Percentiles rank a stretch among this genome's conserved stretches.
These are phyloP conservation scores for Hecatera dysodea DNA, from an alignment of 2,888 invertebrate species.

Conservation along the genomic window DNA sequence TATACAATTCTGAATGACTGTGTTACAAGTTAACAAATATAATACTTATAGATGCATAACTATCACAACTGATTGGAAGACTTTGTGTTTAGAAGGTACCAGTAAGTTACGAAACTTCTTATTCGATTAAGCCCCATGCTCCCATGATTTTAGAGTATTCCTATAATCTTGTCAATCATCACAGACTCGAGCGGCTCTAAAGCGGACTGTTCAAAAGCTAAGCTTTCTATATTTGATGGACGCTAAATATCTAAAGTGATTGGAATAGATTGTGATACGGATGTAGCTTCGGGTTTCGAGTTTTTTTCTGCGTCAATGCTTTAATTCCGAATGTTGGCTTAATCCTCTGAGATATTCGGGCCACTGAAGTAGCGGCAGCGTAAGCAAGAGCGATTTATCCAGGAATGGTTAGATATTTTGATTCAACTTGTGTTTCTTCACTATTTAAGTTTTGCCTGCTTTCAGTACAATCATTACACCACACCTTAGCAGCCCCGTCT, in stretches of 20 bases:
- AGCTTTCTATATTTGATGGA: slow-evolving; percentile 60
- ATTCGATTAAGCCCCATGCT: not conserved
- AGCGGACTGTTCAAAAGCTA: slow-evolving; percentile 25
- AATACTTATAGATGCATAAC: not conserved
- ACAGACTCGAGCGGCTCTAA: not conserved
- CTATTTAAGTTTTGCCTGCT: not conserved
- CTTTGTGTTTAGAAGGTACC: not conserved
- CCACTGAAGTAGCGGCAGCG: slow-evolving; percentile 22
- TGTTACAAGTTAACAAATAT: not conserved
- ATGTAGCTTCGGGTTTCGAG: slow-evolving; percentile 43
- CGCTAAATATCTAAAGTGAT: slow-evolving; percentile 48
- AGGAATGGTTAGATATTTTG: no score
- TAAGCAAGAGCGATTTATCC: not conserved
- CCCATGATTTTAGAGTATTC: slow-evolving; percentile 6
- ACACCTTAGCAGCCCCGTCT: no score
- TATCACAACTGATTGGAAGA: not conserved
- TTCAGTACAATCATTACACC: not conserved
- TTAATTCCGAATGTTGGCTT: slow-evolving; percentile 57
- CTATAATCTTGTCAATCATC: slow-evolving; percentile 26
- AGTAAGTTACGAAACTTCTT: not conserved
- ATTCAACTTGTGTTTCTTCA: not conserved
- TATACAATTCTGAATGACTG: not conserved
- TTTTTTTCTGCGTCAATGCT: slow-evolving; percentile 51
- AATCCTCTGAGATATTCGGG: slow-evolving; percentile 54
- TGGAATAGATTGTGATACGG: slow-evolving; percentile 60